Evolutionary conservation across 2,888 invertebrate species (phyloP).

Genomic region (Agelastica alni): DNA sequence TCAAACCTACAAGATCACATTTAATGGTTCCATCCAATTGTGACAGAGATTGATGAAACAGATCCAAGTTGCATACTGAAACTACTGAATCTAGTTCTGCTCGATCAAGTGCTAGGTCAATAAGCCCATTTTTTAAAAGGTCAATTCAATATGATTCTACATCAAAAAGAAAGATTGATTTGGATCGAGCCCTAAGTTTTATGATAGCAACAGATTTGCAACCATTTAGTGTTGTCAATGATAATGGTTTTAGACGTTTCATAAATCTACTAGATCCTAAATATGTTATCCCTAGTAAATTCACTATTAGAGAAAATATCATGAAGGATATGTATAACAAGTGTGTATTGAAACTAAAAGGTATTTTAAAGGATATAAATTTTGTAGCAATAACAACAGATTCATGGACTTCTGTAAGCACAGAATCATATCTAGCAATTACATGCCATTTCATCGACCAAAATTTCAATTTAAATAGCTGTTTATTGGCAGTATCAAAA

Average conservation of each 20-base stretch:
- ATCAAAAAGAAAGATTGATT: conserved; percentile 20
- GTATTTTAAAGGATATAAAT: conserved; percentile 1
- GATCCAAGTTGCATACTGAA: background rate
- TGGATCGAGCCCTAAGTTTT: conserved; percentile 5
- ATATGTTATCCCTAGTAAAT: conserved; percentile 11
- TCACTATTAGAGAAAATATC: conserved; percentile 19
- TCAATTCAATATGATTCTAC: conserved; percentile 15
- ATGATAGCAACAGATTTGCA: conserved; percentile 15
- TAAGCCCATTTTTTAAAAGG: conserved; percentile 25
- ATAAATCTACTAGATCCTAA: conserved; percentile 10
- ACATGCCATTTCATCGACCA: too few species aligned
- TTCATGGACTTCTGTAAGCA: background rate
- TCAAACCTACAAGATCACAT: too few species aligned
- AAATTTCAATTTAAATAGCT: too few species aligned
- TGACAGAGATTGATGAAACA: too few species aligned
- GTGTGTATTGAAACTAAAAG: conserved; percentile 15
- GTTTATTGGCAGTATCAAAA: too few species aligned
- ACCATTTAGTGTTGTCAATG: conserved; percentile 13
- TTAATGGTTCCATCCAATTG: too few species aligned
- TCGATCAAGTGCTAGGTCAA: conserved; percentile 11
- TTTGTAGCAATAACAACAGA: background rate
- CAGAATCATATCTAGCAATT: too few species aligned
- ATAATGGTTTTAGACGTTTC: conserved; percentile 9
- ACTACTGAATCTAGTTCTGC: conserved; percentile 1
- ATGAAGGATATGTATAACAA: conserved; percentile 13